A percentile compares a stretch with the other conserved stretches of the same genome.
Conservation (phyloP, 2,888 invertebrate species). For the Hirtodrosophila confusa region DNA sequence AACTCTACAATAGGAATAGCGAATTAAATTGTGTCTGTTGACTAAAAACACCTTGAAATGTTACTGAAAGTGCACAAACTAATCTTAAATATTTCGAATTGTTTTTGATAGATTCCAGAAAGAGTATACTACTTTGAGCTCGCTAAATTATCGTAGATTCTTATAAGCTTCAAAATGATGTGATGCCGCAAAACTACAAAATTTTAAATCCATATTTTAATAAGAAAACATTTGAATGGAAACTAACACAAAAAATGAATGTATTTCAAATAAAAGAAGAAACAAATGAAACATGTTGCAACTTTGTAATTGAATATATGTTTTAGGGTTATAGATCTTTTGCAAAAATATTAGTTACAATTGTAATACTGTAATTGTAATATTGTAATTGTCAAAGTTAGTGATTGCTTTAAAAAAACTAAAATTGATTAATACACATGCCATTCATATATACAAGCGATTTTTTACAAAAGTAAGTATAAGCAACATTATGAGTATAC, state of each 20-base stretch:
- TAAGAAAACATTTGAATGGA: constrained; percentile 32
- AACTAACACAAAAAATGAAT: constrained; percentile 12
- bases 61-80: constrained; percentile 41
- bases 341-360: constrained; percentile 9
- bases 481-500: background rate
- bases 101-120: constrained; percentile 43
- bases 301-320: background rate
- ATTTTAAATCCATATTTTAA: constrained; percentile 62
- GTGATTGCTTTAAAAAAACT: constrained; percentile 8
- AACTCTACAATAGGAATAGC: constrained; percentile 18
- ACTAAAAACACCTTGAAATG: constrained; percentile 29
- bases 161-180: constrained; percentile 60
- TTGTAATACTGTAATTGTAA: background rate
- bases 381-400: constrained; percentile 34
- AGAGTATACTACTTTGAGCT: constrained; percentile 34
- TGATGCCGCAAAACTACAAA: constrained; percentile 45
- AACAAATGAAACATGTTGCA: constrained; percentile 2
- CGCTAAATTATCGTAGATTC: constrained; percentile 28
- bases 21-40: constrained; percentile 29
- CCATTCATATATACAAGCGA: constrained; percentile 25
- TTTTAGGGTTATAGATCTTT: background rate
- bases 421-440: background rate
- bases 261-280: constrained; percentile 43
- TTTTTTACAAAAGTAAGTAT: constrained; percentile 60
- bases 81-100: constrained; percentile 31